Evolutionary conservation across 2,113 vertebrate species (phyloP), one percentile per base, ranked within the genome.

Genomic region (Brachirus orientalis): DNA sequence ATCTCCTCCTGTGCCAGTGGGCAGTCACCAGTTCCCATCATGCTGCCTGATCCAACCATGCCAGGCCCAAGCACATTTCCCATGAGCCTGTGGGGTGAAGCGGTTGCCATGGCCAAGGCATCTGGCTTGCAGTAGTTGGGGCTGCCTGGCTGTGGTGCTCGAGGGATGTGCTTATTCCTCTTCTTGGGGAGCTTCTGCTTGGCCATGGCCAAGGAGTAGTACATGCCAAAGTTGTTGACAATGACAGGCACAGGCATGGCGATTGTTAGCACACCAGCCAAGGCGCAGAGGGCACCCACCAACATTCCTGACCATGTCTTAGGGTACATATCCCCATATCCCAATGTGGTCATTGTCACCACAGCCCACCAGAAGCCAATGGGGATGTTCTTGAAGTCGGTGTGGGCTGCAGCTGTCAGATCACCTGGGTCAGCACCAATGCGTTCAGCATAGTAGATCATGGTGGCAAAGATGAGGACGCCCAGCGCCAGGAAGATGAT

Each of bases 351-450:
- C 98, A 99, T 99, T 8, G 98, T 99, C 63, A 99, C 98, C 85
- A 99, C 98, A 0, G 98, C 98, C 98, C 98, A 99, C 98, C 98
- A 99, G 94, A 99, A 99, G 17, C 98, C 97, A 0, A 99, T 99
- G 80, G 98, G 98, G 93, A 99, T 99, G 91, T 99, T 99, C 93
- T 99, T 99, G 87, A 99, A 99, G 84, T 94, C 89, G 41, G 97
- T 99, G 79, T 97, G 96, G 36, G 91, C 90, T 0, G 94, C 96
- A 14, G 94, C 95, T 0, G 94, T 94, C 0, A 94, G 95, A 80
- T 97, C 96, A 0, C 91, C 93, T 0, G 96, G 93, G 88, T 94
- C 92, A 55, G 96, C 97, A 8, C 97, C 97, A 0, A 99, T 95
- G 52, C 97, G 92, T 89, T 98, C 97, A 0, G 97, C 97, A 0